Base-by-base conservation (phyloP, 2,888 invertebrate genomes). In the Aporophyla lueneburgensis region DNA sequence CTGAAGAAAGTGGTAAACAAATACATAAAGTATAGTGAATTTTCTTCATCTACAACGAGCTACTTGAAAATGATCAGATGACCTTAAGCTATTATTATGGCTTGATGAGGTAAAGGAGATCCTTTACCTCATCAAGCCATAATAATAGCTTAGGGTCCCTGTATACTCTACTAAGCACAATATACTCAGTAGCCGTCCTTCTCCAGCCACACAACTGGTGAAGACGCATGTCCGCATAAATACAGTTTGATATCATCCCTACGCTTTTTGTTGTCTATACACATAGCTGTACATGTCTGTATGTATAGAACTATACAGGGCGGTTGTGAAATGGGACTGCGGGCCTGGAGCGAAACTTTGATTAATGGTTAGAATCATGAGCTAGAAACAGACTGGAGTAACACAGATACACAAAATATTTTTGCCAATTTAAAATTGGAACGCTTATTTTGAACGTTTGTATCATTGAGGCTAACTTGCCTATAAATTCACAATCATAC, bases 231-330 rank as follows among this genome's bases (percentile, higher is more conserved):
- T 77, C 69, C 62, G 58, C 71, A 63, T 80, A 78, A 85, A 80
- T 83, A 85, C 78, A 74, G 76, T 85, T 83, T 85, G 74, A 80
- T 86, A 76, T 71, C 71, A 76, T 58, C 69, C 71, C 76, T 76
- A 14, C 58, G 69, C 51, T 53, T 76, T 80, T 74, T 72, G 79
- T 80, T 49, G 0, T n/a, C 63, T 51, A 21, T 40, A 58, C 46
- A 72, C 33, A 27, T 9, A 40, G 2, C 53, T 53, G 14, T 24
- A 14, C 33, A 14, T 27, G n/a, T n/a, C n/a, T n/a, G n/a, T n/a
- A n/a, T n/a, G n/a, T 70, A 46, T 43, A 58, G n/a, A 65, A 9
- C 43, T 21, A 54, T 51, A 51, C 51, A 59, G 63, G 63, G 21
- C 12, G 58, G 51, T 2, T 40, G 43, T 0, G 77, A 67, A 58